Evolutionary conservation across 2,888 invertebrate species (phyloP), one percentile per base, ranked within the genome.

Genomic region (Chaitophorus viminalis): DNA sequence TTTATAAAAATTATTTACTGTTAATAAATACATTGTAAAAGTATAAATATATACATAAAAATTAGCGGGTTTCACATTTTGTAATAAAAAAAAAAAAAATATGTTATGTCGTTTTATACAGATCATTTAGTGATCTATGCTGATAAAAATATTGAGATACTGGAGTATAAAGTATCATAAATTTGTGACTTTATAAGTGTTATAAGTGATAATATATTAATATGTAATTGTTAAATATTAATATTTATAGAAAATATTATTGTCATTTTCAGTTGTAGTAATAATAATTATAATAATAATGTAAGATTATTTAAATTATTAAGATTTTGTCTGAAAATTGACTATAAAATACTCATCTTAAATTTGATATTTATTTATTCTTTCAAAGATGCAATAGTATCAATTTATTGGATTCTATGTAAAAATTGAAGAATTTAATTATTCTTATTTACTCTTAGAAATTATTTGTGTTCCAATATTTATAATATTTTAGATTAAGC

Each of bases 1-100:
- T 87, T 87, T 39, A 74, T 87, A 85, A 46, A 84, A 76, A 84
- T 84, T 76, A 77, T 84, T 60, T 85, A 79, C n/a, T 79, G 79
- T 87, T 87, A 65, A 74, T 79, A 72, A 60, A 87, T 60, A 72
- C 72, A 79, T 79, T 79, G 79, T 87, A 46, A 60, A 87, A 60
- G 86, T 87, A 86, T 86, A 74, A 87, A 79, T 87, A 81, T 60
- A 87, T 74, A 72, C 78, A 79, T 60, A 78, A 78, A 70, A 60
- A 87, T 46, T 79, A 87, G 86, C 25, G 39, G 18, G 3, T 78
- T 86, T 81, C 86, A 87, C 54, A 46, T 79, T 87, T 72, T 87
- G 54, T 79, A 79, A 33, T 39, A 72, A 68, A 33, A 85, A 74
- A 36, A 46, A 60, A 78, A 54, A 81, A 81, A 74, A 79, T 78